These are phyloP conservation scores for Ramphastos sulfuratus DNA, from an alignment of 2,113 vertebrate genomes.

Conservation along the genomic window DNA sequence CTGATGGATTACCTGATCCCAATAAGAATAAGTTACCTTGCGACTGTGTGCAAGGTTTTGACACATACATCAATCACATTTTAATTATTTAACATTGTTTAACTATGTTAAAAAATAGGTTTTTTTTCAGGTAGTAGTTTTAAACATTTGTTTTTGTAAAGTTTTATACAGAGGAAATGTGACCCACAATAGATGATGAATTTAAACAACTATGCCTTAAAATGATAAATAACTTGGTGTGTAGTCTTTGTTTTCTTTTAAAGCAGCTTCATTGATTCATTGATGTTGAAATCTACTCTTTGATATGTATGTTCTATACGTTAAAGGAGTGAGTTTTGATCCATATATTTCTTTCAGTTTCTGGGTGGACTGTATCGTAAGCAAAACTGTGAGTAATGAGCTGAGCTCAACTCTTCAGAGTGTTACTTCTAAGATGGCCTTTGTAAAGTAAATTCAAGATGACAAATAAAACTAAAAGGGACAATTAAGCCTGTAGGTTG, in stretches of 20 bases:
- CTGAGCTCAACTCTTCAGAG: background rate
- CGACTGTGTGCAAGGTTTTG: background rate
- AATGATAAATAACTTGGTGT: background rate
- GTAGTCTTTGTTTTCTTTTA: background rate
- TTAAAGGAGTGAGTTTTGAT: background rate
- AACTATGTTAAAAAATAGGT: background rate
- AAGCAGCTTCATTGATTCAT: background rate
- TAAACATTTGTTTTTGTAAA: background rate
- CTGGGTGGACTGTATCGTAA: accelerated
- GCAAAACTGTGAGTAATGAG: background rate
- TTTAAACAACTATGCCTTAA: background rate
- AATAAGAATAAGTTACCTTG: background rate
- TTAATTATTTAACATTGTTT: background rate
- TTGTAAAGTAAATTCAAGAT: background rate
- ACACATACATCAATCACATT: background rate
- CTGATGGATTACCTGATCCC: background rate
- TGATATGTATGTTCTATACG: background rate
- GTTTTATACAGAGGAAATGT: background rate
- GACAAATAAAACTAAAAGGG: background rate
- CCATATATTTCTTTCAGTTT: background rate
- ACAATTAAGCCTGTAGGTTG: background rate
- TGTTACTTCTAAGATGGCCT: background rate
- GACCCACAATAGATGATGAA: background rate
- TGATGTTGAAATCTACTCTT: background rate
- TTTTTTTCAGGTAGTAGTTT: background rate